phyloP scores from a whole-genome alignment of 2,888 invertebrate species.

The Chalcosyrphus nemorum region DNA sequence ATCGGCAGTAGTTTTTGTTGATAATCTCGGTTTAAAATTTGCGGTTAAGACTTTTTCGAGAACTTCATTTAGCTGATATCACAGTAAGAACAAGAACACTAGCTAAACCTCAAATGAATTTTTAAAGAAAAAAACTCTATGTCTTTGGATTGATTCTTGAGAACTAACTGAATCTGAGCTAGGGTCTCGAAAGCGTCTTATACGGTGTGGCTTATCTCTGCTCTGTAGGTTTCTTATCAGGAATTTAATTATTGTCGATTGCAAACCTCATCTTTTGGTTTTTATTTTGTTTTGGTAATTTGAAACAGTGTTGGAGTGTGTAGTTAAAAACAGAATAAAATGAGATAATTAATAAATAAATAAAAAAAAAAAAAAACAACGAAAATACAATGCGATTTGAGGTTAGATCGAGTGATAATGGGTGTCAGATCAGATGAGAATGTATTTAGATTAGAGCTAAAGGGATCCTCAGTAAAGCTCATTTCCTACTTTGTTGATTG shows the following conservation, averaged over 20 bases:
- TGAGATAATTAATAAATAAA: constrained; percentile 6
- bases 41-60: constrained; percentile 49
- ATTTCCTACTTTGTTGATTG: constrained; percentile 7
- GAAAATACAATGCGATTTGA: constrained; percentile 6
- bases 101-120: constrained; percentile 27
- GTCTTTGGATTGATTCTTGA: constrained; percentile 36
- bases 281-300: constrained; percentile 30
- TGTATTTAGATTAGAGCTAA: neutral
- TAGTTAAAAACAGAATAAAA: neutral
- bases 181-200: constrained; percentile 47
- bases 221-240: constrained; percentile 53
- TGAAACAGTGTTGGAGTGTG: neutral
- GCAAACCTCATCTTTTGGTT: constrained; percentile 60
- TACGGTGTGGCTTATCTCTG: constrained; percentile 49
- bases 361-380: no score
- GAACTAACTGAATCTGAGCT: constrained; percentile 52
- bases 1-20: neutral
- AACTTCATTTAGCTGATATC: constrained; percentile 39
- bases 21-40: constrained; percentile 53
- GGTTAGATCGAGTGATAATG: constrained; percentile 16
- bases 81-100: neutral
- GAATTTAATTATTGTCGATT: constrained; percentile 42
- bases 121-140: neutral
- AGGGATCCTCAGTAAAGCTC: neutral
- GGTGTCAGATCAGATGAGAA: constrained; percentile 2